Conservation (phyloP, 2,113 vertebrate species). For the Oostethus manadensis region DNA sequence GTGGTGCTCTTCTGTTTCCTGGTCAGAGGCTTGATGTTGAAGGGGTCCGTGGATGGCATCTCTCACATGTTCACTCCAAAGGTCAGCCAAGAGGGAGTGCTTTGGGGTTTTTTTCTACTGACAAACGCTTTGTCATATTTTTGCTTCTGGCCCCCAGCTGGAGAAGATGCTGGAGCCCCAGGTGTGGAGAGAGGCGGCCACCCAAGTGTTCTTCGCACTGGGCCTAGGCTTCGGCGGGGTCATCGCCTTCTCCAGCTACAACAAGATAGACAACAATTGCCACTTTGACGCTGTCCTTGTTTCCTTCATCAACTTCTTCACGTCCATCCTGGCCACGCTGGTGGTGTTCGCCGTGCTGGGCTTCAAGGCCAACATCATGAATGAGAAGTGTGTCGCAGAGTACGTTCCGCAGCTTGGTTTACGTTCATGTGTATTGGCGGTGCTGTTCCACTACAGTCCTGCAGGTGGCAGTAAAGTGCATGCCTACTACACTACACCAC, state of each 20-base stretch:
- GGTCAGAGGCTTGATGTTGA: conserved; percentile 87
- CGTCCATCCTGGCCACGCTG: conserved; percentile 91
- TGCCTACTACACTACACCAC: too few relatives aligned
- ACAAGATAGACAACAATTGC: conserved; percentile 98
- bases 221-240: conserved; percentile 95
- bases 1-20: conserved; percentile 95
- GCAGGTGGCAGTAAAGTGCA: not conserved
- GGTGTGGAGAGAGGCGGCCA: conserved; percentile 96
- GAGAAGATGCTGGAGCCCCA: conserved; percentile 98
- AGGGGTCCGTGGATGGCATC: conserved; percentile 93
- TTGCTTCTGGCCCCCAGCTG: conserved; percentile 67
- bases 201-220: conserved; percentile 95
- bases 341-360: conserved; percentile 98
- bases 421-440: not conserved
- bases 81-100: conserved; percentile 65
- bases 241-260: conserved; percentile 99
- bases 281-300: conserved; percentile 95
- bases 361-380: conserved; percentile 99
- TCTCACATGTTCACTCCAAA: conserved; percentile 98
- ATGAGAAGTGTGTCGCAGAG: conserved; percentile 95
- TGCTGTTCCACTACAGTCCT: not conserved
- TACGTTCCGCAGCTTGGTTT: conserved; percentile 67
- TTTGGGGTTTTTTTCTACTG: not conserved
- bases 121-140: not conserved
- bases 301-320: conserved; percentile 95